Percentiles rank a stretch among this genome's conserved stretches.
phyloP scores from a whole-genome alignment of 1,140 invertebrate genomes.

The Cotesia typhae region DNA sequence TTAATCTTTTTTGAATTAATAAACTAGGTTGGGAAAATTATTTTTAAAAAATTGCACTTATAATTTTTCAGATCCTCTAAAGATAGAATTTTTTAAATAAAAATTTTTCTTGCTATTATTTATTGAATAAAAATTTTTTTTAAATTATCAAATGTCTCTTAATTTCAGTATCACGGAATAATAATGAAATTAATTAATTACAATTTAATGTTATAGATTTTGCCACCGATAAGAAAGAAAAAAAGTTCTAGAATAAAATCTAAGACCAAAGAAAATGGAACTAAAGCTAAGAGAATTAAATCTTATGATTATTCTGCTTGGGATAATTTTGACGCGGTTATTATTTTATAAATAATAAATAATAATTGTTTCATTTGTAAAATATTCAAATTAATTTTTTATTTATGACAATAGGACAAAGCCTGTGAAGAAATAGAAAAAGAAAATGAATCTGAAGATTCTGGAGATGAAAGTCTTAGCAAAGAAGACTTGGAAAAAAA shows the following conservation, averaged over 20 bases:
- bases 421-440: constrained; percentile 75
- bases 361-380: constrained; percentile 13
- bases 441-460: constrained; percentile 65
- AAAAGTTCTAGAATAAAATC: constrained; percentile 33
- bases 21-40: too few relatives aligned
- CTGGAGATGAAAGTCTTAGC: constrained; percentile 67
- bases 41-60: too few relatives aligned
- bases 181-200: too few relatives aligned
- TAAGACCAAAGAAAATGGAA: constrained; percentile 40
- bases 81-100: too few relatives aligned
- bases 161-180: too few relatives aligned
- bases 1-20: too few relatives aligned
- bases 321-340: constrained; percentile 85
- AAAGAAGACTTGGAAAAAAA: constrained; percentile 71
- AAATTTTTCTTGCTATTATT: too few relatives aligned
- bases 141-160: too few relatives aligned
- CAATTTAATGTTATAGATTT: constrained; percentile 43
- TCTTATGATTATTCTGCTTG: constrained; percentile 76
- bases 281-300: constrained; percentile 59
- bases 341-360: constrained; percentile 40
- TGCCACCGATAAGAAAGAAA: constrained; percentile 69
- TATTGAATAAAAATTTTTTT: too few relatives aligned
- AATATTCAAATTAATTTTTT: constrained; percentile 14
- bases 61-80: too few relatives aligned
- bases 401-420: constrained; percentile 68